Conservation (phyloP, 2,888 invertebrate species). For the Acronicta aceris region DNA sequence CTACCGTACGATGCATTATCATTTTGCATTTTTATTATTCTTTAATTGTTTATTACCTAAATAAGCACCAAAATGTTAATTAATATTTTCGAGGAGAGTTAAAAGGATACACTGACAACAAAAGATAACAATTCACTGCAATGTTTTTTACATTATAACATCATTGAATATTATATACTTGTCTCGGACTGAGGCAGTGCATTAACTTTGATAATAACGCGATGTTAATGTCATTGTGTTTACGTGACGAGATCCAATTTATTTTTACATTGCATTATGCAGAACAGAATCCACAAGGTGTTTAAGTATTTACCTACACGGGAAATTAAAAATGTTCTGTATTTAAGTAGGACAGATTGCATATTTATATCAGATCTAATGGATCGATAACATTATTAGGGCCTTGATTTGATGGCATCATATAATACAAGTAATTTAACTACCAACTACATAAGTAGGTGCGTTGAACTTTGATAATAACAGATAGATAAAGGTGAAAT, state of each 20-base stretch:
- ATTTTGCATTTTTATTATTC: constrained; percentile 72
- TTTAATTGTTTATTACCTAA: neutral
- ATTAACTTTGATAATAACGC: constrained; percentile 54
- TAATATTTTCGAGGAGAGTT: constrained; percentile 46
- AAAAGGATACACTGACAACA: constrained; percentile 56
- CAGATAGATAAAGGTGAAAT: constrained; percentile 34
- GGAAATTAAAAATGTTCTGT: no score
- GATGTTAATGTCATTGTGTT: constrained; percentile 47
- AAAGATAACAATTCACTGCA: constrained; percentile 64
- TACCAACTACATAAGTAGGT: neutral
- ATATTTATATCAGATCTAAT: neutral
- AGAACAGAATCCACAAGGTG: constrained; percentile 1
- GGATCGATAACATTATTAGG: neutral
- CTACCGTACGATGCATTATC: constrained; percentile 83
- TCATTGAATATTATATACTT: constrained; percentile 33
- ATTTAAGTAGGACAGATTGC: neutral
- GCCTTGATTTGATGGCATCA: no score
- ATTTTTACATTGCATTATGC: neutral
- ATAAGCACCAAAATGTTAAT: constrained; percentile 16
- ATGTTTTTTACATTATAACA: constrained; percentile 54
- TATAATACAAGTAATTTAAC: neutral
- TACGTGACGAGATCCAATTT: constrained; percentile 6
- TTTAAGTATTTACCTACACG: no score
- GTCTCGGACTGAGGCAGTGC: constrained; percentile 43
- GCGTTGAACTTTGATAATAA: constrained; percentile 59